phyloP scores from a whole-genome alignment of 2,113 vertebrate genomes.

The Narcine bancroftii region DNA sequence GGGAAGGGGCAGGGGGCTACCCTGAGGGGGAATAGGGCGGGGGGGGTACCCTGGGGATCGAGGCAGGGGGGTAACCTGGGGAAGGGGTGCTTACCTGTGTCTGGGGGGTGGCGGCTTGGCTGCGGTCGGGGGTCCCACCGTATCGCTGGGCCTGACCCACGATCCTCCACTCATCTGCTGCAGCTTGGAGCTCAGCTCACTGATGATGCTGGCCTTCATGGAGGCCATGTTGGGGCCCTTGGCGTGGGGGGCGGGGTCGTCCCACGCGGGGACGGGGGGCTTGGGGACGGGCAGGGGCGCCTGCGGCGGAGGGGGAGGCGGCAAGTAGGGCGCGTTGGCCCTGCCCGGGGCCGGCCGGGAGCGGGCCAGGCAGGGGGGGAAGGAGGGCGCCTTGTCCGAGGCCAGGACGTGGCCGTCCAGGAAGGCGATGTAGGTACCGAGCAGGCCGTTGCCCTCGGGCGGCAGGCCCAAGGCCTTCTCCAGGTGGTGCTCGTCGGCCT shows the following conservation, averaged over 20 bases:
- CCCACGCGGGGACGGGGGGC: constrained; percentile 51
- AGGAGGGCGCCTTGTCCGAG: constrained; percentile 59
- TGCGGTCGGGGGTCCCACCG: constrained; percentile 50
- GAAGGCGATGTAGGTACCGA: constrained; percentile 87
- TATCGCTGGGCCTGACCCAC: constrained; percentile 58
- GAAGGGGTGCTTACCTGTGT: constrained; percentile 63
- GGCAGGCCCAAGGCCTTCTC: constrained; percentile 63
- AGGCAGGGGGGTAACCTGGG: no score
- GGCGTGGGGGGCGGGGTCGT: constrained; percentile 51
- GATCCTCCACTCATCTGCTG: constrained; percentile 71
- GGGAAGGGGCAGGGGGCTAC: no score
- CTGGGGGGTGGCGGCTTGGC: constrained; percentile 43
- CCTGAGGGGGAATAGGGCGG: no score
- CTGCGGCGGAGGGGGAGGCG: background rate
- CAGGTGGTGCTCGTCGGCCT: constrained; percentile 84
- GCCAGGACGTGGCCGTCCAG: constrained; percentile 80
- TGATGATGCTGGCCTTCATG: constrained; percentile 83
- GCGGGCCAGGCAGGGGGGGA: constrained; percentile 51
- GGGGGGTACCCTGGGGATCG: no score
- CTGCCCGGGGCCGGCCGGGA: constrained; percentile 43
- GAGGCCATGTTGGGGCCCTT: constrained; percentile 58
- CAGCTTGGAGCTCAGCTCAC: constrained; percentile 81
- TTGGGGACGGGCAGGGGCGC: constrained; percentile 39
- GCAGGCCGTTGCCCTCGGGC: constrained; percentile 63
- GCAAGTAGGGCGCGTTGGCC: background rate